Conservation (phyloP, 2,888 invertebrate species). For the Coenonympha glycerion region DNA sequence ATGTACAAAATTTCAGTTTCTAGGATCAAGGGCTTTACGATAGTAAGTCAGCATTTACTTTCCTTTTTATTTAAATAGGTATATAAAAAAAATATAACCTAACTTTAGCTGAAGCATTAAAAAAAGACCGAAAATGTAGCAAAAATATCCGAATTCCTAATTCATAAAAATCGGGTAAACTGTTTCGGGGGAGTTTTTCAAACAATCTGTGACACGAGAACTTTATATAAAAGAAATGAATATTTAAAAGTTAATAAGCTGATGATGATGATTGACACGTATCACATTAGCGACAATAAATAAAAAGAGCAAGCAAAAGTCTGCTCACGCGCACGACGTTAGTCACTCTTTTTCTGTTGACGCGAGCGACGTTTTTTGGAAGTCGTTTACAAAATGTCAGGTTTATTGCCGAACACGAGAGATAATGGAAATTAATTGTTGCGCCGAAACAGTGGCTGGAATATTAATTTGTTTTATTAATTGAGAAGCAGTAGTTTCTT, state of each 20-base stretch:
- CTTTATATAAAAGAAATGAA: no score
- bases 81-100: no score
- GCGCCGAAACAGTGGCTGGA: constrained; percentile 14
- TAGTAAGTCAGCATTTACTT: no score
- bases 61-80: no score
- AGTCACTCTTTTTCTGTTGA: constrained; percentile 18
- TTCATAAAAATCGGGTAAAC: no score
- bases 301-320: background rate
- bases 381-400: constrained; percentile 16
- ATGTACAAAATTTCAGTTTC: no score
- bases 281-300: background rate
- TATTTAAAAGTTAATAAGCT: background rate
- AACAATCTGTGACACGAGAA: no score
- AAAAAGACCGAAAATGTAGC: no score
- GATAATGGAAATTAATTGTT: constrained; percentile 28
- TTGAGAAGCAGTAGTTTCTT: background rate
- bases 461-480: constrained; percentile 22
- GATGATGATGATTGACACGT: background rate
- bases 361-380: constrained; percentile 19
- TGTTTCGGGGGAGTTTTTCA: no score
- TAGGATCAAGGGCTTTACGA: no score
- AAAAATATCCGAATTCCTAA: no score
- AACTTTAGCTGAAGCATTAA: no score
- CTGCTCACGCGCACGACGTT: background rate
- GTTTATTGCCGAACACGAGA: constrained; percentile 17